Evolutionary conservation across 2,888 invertebrate genomes (phyloP).

Genomic region (Agrochola macilenta): DNA sequence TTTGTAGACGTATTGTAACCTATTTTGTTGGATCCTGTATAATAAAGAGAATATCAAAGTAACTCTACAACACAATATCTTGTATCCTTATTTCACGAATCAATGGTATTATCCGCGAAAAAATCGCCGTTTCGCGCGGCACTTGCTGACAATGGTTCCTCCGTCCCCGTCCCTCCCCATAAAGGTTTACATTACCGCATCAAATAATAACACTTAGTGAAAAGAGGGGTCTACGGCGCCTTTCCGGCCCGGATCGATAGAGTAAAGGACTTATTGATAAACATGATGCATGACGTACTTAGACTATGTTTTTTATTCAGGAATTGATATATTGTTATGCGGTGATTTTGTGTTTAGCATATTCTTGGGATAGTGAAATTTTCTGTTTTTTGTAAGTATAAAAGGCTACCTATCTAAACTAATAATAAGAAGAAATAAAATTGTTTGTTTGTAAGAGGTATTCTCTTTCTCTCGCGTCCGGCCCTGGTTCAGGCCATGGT

Average conservation of each 20-base stretch:
- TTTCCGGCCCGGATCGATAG: slow-evolving; percentile 69
- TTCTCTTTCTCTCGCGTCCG: too few species aligned
- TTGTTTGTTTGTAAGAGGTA: not conserved
- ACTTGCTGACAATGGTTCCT: slow-evolving; percentile 62
- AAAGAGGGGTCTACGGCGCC: slow-evolving; percentile 69
- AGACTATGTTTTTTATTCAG: slow-evolving; percentile 36
- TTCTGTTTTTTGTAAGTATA: not conserved
- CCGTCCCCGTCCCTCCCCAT: slow-evolving; percentile 66
- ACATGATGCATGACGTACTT: slow-evolving; percentile 67
- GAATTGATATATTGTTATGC: slow-evolving; percentile 10
- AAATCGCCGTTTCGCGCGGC: slow-evolving; percentile 41
- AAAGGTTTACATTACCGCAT: slow-evolving; percentile 81
- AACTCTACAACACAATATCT: slow-evolving; percentile 21
- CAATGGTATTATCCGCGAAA: slow-evolving; percentile 45
- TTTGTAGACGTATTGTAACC: not conserved
- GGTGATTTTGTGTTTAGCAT: slow-evolving; percentile 15
- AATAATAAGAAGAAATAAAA: too few species aligned
- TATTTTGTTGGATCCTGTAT: not conserved
- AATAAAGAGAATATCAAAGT: slow-evolving; percentile 4
- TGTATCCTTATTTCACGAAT: slow-evolving; percentile 50
- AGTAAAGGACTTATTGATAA: slow-evolving; percentile 75
- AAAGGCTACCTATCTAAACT: not conserved
- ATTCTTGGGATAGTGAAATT: not conserved
- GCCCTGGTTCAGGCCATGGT: too few species aligned
- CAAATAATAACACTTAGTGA: slow-evolving; percentile 82